phyloP scores from a whole-genome alignment of 2,113 vertebrate genomes.

The Gobio gobio region DNA sequence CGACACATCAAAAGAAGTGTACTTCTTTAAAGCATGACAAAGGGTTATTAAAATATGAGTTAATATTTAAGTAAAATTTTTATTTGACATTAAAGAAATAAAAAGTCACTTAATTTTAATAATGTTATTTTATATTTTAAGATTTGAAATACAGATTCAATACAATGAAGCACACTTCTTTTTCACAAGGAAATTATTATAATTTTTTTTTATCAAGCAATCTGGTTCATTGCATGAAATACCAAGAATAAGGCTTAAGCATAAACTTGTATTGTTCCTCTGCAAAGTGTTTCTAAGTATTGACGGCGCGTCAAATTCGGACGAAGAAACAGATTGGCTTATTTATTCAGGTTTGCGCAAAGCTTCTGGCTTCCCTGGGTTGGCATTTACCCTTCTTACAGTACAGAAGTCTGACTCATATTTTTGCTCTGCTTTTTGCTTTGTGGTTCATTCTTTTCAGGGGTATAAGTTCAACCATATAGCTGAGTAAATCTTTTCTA shows the following conservation, averaged over 20 bases:
- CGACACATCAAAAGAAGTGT: background rate
- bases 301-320: background rate
- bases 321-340: slow-evolving; percentile 42
- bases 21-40: background rate
- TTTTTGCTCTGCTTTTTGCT: slow-evolving; percentile 4
- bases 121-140: background rate
- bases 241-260: background rate
- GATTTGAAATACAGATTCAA: background rate
- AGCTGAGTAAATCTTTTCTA: background rate
- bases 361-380: slow-evolving; percentile 26
- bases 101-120: no score
- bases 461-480: slow-evolving; percentile 8
- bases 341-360: slow-evolving; percentile 43
- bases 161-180: background rate
- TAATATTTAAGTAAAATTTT: background rate
- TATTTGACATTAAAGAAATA: no score
- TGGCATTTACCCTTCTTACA: slow-evolving; percentile 41
- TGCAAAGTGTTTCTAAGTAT: background rate
- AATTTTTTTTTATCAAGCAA: background rate
- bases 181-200: background rate
- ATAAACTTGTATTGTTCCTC: background rate
- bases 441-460: slow-evolving; percentile 1
- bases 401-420: slow-evolving; percentile 4
- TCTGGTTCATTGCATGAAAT: background rate
- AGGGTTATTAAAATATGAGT: background rate